Percentiles rank a stretch among this genome's conserved stretches.
These are phyloP conservation scores for Xiphophorus hellerii DNA, from an alignment of 2,113 vertebrate genomes.

Conservation along the genomic window DNA sequence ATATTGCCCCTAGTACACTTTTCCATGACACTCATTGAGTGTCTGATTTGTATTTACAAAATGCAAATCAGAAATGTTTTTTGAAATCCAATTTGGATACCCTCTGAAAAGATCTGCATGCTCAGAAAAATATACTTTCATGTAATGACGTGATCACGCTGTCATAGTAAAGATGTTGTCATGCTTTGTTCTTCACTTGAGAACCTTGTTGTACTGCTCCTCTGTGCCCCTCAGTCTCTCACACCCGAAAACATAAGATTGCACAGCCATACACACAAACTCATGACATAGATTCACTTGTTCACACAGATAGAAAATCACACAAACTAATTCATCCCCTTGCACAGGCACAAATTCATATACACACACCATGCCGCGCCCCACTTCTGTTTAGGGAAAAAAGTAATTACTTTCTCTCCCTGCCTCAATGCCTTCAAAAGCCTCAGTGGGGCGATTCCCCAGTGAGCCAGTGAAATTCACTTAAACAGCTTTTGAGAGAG, in stretches of 20 bases:
- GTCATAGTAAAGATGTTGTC: constrained; percentile 6
- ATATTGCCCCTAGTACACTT: not conserved
- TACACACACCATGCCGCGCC: constrained; percentile 63
- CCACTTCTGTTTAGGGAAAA: constrained; percentile 82
- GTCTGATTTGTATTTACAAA: not conserved
- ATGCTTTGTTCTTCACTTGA: constrained; percentile 28
- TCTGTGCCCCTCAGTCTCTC: constrained; percentile 22
- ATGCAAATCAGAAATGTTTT: constrained; percentile 6
- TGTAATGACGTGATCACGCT: not conserved
- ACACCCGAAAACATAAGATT: constrained; percentile 19
- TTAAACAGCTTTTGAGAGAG: constrained; percentile 83
- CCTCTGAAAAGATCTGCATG: not conserved
- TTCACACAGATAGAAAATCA: constrained; percentile 28
- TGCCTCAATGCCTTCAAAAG: constrained; percentile 81
- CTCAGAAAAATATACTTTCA: not conserved
- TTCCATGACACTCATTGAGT: not conserved
- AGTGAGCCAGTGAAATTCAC: constrained; percentile 80
- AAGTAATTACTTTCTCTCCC: constrained; percentile 82
- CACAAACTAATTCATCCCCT: constrained; percentile 47
- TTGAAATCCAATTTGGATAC: not conserved
- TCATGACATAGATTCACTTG: constrained; percentile 44
- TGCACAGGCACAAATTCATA: constrained; percentile 29
- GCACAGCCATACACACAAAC: constrained; percentile 37
- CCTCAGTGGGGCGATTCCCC: constrained; percentile 79
- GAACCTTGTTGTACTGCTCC: constrained; percentile 28